A percentile compares a stretch with the other conserved stretches of the same genome.
Conservation (phyloP, 2,888 invertebrate genomes). For the Neoascia interrupta region DNA sequence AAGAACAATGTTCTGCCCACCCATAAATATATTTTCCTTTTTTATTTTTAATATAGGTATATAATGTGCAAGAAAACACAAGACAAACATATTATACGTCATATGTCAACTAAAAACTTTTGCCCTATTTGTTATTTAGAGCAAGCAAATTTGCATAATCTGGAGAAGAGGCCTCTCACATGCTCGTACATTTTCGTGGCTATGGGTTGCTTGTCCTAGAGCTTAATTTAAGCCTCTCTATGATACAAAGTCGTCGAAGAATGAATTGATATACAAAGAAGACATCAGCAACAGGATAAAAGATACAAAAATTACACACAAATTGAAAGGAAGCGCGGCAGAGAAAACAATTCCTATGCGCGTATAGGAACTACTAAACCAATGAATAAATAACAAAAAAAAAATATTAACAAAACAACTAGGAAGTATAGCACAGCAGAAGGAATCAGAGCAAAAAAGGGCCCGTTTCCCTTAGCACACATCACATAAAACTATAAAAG, state of each 20-base stretch:
- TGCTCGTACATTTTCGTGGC: no score
- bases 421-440: conserved; percentile 56
- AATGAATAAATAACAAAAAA: conserved; percentile 69
- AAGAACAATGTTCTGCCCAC: conserved; percentile 39
- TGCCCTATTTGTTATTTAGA: conserved; percentile 79
- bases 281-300: conserved; percentile 56
- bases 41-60: conserved; percentile 30
- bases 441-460: conserved; percentile 39
- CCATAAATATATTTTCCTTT: conserved; percentile 18
- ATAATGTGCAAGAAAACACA: conserved; percentile 22
- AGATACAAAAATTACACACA: conserved; percentile 42
- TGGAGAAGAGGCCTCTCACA: no score
- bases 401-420: no score
- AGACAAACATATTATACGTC: conserved; percentile 34
- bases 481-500: conserved; percentile 25
- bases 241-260: conserved; percentile 53
- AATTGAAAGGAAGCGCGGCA: conserved; percentile 18
- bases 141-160: conserved; percentile 78
- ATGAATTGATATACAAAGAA: conserved; percentile 53
- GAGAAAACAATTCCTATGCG: conserved; percentile 24
- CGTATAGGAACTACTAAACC: conserved; percentile 47
- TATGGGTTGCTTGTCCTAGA: conserved; percentile 44
- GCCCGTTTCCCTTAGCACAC: conserved; percentile 19
- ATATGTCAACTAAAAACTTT: conserved; percentile 72
- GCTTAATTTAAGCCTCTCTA: conserved; percentile 61